Evolutionary conservation across 2,888 invertebrate genomes (phyloP), one percentile per base, ranked within the genome.

Genomic region (Linnaemya tessellans): DNA sequence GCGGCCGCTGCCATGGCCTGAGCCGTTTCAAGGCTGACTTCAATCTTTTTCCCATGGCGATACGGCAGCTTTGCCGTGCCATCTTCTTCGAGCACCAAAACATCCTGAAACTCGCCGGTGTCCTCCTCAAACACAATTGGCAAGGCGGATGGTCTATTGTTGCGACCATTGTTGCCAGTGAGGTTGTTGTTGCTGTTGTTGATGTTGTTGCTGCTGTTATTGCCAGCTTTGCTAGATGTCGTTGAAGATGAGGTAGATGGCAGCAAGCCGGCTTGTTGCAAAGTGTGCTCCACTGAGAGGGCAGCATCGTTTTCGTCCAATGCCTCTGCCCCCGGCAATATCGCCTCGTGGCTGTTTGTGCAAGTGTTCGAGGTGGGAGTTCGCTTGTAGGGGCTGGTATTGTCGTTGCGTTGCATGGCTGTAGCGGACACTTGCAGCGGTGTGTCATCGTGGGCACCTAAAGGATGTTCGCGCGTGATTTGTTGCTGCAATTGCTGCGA

Each of bases 1-100:
- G 90, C 90, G 65, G 91, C 91, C 38, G 90, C 90, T 38, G 90
- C 91, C 89, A 91, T 90, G 7, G 90, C 90, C 74, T 90, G 90
- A 3, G 90, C 90, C 67, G 91, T 91, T 87, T 91, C 90, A 83
- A 90, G 86, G 86, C 89, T 89, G 75, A 91, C 89, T 88, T 91
- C 90, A 84, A 90, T 91, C 87, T 91, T 89, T 88, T 91, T 90
- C 79, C 90, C 89, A 86, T 90, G 90, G 51, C 91, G 88, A 88
- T 90, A 90, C 10, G 89, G 89, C 70, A 89, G 88, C 84, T 89
- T 89, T 7, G 90, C 89, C 7, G 89, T 88, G 25, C 88, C 89
- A 62, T 88, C 88, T 79, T 87, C 78, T 77, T 86, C 86, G 20
- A 86, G 83, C 1, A 87, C 87, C 9, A 87, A 73, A 38, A 88